Percentiles rank a stretch among this genome's conserved stretches.
Evolutionary conservation across 2,113 vertebrate genomes (phyloP).

Genomic region (Melierax canorus): DNA sequence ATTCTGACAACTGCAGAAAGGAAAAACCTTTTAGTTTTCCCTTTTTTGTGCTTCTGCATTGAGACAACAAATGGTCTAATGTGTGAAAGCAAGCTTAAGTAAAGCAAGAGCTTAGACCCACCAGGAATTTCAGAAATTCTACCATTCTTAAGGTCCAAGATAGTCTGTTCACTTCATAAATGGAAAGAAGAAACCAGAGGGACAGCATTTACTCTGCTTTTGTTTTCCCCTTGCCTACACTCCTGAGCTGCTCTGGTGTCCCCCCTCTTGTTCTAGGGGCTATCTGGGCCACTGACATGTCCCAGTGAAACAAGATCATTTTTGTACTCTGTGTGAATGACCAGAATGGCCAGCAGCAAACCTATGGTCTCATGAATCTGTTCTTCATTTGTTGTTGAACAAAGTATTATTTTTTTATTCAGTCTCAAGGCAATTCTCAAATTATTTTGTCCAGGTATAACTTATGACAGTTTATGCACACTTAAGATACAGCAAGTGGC

Average conservation of each 20-base stretch:
- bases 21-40: not conserved
- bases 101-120: not conserved
- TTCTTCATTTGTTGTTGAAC: not conserved
- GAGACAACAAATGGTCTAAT: not conserved
- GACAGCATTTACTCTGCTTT: not conserved
- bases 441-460: not conserved
- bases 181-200: not conserved
- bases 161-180: not conserved
- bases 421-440: not conserved
- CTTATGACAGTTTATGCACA: not conserved
- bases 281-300: fast-evolving
- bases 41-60: not conserved
- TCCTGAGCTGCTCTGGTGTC: not conserved
- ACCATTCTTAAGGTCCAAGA: not conserved
- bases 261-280: too few species aligned
- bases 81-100: not conserved
- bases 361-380: fast-evolving
- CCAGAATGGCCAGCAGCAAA: too few species aligned
- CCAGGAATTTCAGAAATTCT: not conserved
- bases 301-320: not conserved
- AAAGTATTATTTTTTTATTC: not conserved
- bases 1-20: not conserved
- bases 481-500: fast-evolving
- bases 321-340: not conserved
- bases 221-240: not conserved